Percentiles rank a stretch among this genome's conserved stretches.
Evolutionary conservation across 2,888 invertebrate species (phyloP).

Genomic region (Drosophila nr. perissopoda): DNA sequence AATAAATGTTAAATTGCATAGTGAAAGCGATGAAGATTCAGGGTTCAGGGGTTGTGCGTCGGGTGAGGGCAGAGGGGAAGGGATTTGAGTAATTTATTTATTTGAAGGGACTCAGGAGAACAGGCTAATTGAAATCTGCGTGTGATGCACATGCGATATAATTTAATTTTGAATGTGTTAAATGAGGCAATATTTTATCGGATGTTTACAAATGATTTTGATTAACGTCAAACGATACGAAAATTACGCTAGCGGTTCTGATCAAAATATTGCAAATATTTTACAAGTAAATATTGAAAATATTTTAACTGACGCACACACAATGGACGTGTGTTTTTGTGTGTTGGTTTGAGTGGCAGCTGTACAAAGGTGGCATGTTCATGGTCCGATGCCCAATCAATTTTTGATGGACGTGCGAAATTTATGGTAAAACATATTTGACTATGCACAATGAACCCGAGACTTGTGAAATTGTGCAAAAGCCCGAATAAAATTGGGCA

Average conservation of each 20-base stretch:
- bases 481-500: slow-evolving; percentile 15
- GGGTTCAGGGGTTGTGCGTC: not conserved
- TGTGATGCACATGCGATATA: slow-evolving; percentile 30
- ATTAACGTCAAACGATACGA: not conserved
- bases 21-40: slow-evolving; percentile 8
- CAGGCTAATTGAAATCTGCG: slow-evolving; percentile 14
- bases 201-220: too few relatives aligned
- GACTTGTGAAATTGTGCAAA: slow-evolving; percentile 44
- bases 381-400: slow-evolving; percentile 69
- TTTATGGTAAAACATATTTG: slow-evolving; percentile 82
- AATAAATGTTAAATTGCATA: slow-evolving; percentile 54
- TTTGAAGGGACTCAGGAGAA: slow-evolving; percentile 1
- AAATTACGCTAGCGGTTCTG: slow-evolving; percentile 14
- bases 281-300: slow-evolving; percentile 62
- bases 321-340: slow-evolving; percentile 25
- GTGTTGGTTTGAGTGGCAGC: slow-evolving; percentile 33
- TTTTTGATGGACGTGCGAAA: slow-evolving; percentile 82
- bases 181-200: not conserved
- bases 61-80: not conserved
- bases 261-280: slow-evolving; percentile 31
- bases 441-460: slow-evolving; percentile 78
- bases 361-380: slow-evolving; percentile 41
- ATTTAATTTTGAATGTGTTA: not conserved
- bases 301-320: slow-evolving; percentile 38
- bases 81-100: not conserved